A percentile compares a stretch with the other conserved stretches of the same genome.
Evolutionary conservation across 2,797 vertebrate genomes (phyloP).

Genomic region (Cottoperca gobio): DNA sequence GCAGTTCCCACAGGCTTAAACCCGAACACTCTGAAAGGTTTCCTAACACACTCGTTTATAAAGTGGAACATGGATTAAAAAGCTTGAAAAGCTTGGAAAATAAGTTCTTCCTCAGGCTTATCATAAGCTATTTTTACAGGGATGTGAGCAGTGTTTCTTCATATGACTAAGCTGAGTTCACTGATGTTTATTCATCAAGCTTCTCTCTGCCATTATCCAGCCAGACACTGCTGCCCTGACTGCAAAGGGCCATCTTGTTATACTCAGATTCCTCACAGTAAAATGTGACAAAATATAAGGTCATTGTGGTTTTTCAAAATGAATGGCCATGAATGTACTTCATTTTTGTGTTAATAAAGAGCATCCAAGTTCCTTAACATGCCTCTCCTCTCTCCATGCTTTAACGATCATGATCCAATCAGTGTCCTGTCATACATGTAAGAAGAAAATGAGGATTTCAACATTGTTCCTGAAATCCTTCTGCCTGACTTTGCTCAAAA

Average conservation of each 20-base stretch:
- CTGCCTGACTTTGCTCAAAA: background rate
- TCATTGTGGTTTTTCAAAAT: background rate
- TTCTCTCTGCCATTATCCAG: constrained; percentile 1
- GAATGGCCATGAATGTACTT: background rate
- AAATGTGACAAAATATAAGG: background rate
- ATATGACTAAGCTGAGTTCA: constrained; percentile 29
- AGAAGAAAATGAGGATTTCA: background rate
- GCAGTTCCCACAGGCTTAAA: constrained; percentile 22
- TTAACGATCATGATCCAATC: constrained; percentile 4
- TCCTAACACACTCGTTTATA: constrained; percentile 45
- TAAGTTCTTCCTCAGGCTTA: constrained; percentile 25
- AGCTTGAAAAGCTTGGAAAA: constrained; percentile 32
- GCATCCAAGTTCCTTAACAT: constrained; percentile 11
- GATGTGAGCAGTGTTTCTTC: constrained; percentile 23
- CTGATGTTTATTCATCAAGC: constrained; percentile 8
- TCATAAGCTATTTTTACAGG: constrained; percentile 18
- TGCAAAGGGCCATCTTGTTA: background rate
- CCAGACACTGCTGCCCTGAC: background rate
- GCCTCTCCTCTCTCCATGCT: background rate
- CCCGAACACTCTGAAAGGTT: constrained; percentile 17
- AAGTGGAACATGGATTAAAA: constrained; percentile 34
- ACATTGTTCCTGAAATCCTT: background rate
- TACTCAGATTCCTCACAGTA: background rate
- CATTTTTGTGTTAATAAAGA: background rate
- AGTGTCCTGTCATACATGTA: background rate